These are phyloP conservation scores for Macaria liturata DNA, from an alignment of 2,888 invertebrate species.

Conservation along the genomic window DNA sequence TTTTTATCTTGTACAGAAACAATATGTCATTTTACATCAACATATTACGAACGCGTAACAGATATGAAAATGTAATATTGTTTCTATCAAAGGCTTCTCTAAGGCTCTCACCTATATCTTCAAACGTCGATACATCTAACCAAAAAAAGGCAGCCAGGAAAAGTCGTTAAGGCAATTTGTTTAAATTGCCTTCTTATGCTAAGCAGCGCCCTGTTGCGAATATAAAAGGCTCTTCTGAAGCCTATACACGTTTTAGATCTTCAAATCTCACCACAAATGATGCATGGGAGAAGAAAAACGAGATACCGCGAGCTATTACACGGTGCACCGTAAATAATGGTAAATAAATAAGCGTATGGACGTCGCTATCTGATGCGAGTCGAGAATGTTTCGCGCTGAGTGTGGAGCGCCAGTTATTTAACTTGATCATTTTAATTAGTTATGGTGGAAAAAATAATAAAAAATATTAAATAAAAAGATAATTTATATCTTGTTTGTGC, in stretches of 20 bases:
- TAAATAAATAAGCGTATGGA: slow-evolving; percentile 79
- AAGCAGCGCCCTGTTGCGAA: slow-evolving; percentile 70
- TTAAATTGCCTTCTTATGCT: slow-evolving; percentile 79
- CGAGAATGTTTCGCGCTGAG: slow-evolving; percentile 55
- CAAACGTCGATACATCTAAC: slow-evolving; percentile 54
- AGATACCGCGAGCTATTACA: slow-evolving; percentile 74
- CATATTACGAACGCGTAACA: no score
- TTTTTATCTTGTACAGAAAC: no score
- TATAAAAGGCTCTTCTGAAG: slow-evolving; percentile 43
- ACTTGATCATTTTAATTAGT: neutral
- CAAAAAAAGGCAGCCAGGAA: slow-evolving; percentile 63
- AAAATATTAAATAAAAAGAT: no score
- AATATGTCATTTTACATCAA: no score
- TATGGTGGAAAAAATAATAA: no score
- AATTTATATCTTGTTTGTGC: no score
- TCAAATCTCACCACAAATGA: slow-evolving; percentile 65
- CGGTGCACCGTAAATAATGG: slow-evolving; percentile 76
- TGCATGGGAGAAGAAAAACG: slow-evolving; percentile 72
- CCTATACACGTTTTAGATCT: slow-evolving; percentile 55
- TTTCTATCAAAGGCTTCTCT: no score
- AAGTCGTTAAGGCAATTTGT: slow-evolving; percentile 77
- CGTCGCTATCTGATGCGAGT: slow-evolving; percentile 72
- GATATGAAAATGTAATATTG: no score
- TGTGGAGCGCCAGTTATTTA: slow-evolving; percentile 36
- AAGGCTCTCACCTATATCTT: slow-evolving; percentile 23